Base-by-base conservation (phyloP, 2,113 vertebrate genomes). In the Ancistrus triradiatus region DNA sequence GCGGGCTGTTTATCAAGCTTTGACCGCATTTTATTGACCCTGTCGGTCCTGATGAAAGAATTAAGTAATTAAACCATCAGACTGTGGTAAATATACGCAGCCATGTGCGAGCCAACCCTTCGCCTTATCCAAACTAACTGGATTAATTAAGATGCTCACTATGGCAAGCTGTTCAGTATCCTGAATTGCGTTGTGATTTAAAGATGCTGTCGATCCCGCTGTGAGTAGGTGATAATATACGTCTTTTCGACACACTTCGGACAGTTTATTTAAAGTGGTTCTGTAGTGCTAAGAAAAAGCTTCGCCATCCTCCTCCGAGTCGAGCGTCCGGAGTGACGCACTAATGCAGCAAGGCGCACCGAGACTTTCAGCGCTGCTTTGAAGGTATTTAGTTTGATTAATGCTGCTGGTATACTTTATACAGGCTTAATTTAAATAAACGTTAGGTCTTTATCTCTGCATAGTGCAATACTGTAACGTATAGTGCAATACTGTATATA, bases 111-210 rank as follows among this genome's bases (percentile, higher is more conserved):
- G 14, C 44, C 8, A 50, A 7, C 55, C 37, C 43, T 35, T 27
- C 24, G 18, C 17, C 55, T 74, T 53, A 72, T 72, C 43, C 56
- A 57, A 71, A 68, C 22, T 67, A 68, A 72, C 42, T 19, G 64
- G 69, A 75, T 65, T 75, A 46, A 61, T 64, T 35, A 44, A 28
- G 56, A 31, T 18, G 3, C 22, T 15, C 25, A 9, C 4, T n/a
- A 50, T 9, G 13, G 7, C 15, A 49, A 14, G 14, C 27, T 17
- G 49, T 27, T 17, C 2, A 37, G n/a, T 18, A 14, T 2, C 9
- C 4, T 5, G 28, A 33, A 6, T 37, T n/a, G n/a, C n/a, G n/a
- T n/a, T n/a, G n/a, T n/a, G n/a, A n/a, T n/a, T n/a, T n/a, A n/a
- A n/a, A n/a, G n/a, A n/a, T n/a, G n/a, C n/a, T n/a, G n/a, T n/a